Evolutionary conservation across 1,140 invertebrate genomes (phyloP), one percentile per base, ranked within the genome.

Genomic region (Acromyrmex heyeri): DNA sequence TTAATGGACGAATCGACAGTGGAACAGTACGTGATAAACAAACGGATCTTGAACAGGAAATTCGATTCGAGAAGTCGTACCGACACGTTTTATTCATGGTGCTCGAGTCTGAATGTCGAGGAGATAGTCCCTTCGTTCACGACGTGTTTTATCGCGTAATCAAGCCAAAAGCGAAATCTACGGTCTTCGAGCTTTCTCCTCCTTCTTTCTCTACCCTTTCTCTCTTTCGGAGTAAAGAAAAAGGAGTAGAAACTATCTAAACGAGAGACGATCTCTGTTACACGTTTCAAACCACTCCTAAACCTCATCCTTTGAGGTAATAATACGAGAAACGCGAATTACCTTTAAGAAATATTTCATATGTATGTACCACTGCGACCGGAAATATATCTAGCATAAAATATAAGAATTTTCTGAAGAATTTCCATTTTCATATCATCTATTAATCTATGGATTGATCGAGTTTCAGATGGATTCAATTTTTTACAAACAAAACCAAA

Each of bases 111-210:
- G 27, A 78, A 21, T 21, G 34, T 65, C 67, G 67, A 61, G 34
- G 10, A 79, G 67, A 72, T 82, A 73, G 72, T 82, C 67, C 44
- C 53, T 82, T 82, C 78, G 78, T 82, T 73, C 79, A 73, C 79
- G 53, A 27, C 64, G 30, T 85, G 76, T 78, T 86, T 86, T 78
- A 86, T 86, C 83, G 75, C 73, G 73, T 79, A 86, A 86, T 78
- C 73, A 78, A 86, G 83, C 75, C 73, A 48, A 86, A 86, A 78
- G 61, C 73, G 61, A 78, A 64, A 86, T 86, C 83, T 86, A 67
- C 61, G 83, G 65, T 79, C 50, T 64, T 59, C 75, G 24, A 18
- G 21, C 34, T 55, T 34, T 21, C 38, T 30, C 3, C 8, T 21
- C 16, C 34, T 7, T 1, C 10, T 38, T 38, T 3, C 34, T 8